Base-by-base conservation (phyloP, 2,797 vertebrate species). In the Syngnathus rostellatus region DNA sequence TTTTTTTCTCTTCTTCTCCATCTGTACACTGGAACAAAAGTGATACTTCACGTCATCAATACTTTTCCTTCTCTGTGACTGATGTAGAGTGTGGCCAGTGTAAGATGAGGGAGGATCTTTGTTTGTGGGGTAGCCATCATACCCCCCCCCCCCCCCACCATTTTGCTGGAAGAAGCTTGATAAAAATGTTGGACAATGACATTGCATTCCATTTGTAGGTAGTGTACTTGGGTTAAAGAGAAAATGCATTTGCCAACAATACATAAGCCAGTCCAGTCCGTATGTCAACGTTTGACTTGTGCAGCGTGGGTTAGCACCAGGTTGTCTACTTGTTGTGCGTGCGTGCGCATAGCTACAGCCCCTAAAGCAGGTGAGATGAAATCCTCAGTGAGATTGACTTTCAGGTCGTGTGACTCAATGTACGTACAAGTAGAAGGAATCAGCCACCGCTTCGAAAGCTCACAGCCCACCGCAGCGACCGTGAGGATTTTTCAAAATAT, bases 331-430 rank as follows among this genome's bases (percentile, higher is more conserved):
- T 62, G 21, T 54, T 54, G 53, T 54, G 53, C 31, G 31, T 31
- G 31, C 31, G 31, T 11, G 43, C 23, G 14, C 59, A 41, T 43
- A n/a, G 37, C 58, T 46, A 16, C 10, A 46, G 17, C 8, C 45
- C 5, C 4, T 37, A 1, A 50, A 25, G 21, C 40, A 43, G 31
- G n/a, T 48, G 14, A 63, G 12, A 25, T 50, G 3, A 38, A 54
- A 50, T 64, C 64, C 51, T 40, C 39, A 68, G 71, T 58, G 62
- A 70, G 73, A 80, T 77, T 71, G 63, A 43, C 60, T 72, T 31
- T 69, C 31, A 62, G 67, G 62, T 31, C 53, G 19, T 58, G 31
- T 54, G 54, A 63, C 64, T 58, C 12, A 2, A 64, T 6, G 39
- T 41, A 10, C 8, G 39, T 41, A 10, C 8, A 43, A 10, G 53